These are phyloP conservation scores for Lordiphosa clarofinis DNA, from an alignment of 1,140 invertebrate genomes.

Conservation along the genomic window DNA sequence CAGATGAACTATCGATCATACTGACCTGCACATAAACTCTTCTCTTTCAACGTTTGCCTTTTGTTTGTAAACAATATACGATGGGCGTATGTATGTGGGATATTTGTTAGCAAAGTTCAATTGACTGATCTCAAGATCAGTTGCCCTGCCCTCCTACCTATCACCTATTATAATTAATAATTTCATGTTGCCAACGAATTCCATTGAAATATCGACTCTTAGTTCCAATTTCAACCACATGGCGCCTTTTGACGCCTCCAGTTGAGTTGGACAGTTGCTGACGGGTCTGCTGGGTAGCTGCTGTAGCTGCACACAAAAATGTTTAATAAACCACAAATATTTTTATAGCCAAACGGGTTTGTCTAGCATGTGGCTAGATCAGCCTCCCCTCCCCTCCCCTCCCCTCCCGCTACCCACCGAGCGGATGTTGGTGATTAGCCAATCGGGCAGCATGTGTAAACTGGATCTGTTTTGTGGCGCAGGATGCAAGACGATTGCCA, in stretches of 20 bases:
- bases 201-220: constrained; percentile 1
- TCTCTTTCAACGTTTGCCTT: too few relatives aligned
- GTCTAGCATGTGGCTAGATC: neutral
- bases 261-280: constrained; percentile 12
- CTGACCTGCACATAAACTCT: too few relatives aligned
- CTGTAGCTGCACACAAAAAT: too few relatives aligned
- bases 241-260: constrained; percentile 2
- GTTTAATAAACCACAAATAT: constrained; percentile 40
- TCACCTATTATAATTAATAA: too few relatives aligned
- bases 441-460: constrained; percentile 43
- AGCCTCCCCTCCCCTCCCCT: neutral
- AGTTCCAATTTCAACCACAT: constrained; percentile 19
- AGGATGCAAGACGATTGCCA: constrained; percentile 20
- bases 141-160: too few relatives aligned
- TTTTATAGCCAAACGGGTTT: constrained; percentile 65
- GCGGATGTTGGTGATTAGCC: constrained; percentile 63
- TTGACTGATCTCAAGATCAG: too few relatives aligned
- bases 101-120: too few relatives aligned
- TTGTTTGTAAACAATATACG: too few relatives aligned
- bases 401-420: neutral
- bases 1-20: too few relatives aligned
- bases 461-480: constrained; percentile 17
- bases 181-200: neutral
- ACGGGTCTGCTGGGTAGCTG: constrained; percentile 2
- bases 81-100: too few relatives aligned